Base-by-base conservation (phyloP, 2,888 invertebrate species). In the Galerucella pusilla region DNA sequence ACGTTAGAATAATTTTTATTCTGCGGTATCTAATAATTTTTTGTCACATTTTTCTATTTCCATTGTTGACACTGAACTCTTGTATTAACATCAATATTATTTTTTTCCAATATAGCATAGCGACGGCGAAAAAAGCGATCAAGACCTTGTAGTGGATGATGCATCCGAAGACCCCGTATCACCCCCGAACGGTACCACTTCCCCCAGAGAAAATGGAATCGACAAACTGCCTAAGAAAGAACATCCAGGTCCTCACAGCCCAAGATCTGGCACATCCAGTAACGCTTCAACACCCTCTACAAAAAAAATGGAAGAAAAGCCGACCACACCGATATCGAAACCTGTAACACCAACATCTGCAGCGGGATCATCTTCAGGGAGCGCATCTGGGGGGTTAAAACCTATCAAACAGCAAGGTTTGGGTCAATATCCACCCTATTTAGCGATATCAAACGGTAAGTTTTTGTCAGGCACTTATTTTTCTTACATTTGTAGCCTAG, bases 141-240 rank as follows among this genome's bases (percentile, higher is more conserved):
- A 96, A 89, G 97, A 97, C 86, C 89, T 98, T 82, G 97, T 98
- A 77, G 97, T 98, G 42, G 98, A 98, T 88, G 97, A 96, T 84
- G 96, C 96, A 69, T 96, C 96, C 81, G 97, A 97, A 89, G 96
- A 96, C 85, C 95, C 95, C 9, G 92, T 93, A 69, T 95, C 96
- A 68, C 95, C 96, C 0, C 93, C 94, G 82, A 94, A 94, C 83
- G 96, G 96, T 16, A 95, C 96, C n/a, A 92, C 95, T 2, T 96
- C 96, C n/a, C 95, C 96, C 0, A 88, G 95, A 79, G 96, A 96
- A 86, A 96, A 96, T 86, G 96, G 95, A 68, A 91, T 95, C 75
- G 95, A 96, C 85, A 96, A 94, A 86, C 87, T 93, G 79, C 92
- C 92, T 80, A 94, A 94, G 85, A 94, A 95, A 83, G 94, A 94